phyloP scores from a whole-genome alignment of 2,888 invertebrate species.

The Agrenia bidenticulata region DNA sequence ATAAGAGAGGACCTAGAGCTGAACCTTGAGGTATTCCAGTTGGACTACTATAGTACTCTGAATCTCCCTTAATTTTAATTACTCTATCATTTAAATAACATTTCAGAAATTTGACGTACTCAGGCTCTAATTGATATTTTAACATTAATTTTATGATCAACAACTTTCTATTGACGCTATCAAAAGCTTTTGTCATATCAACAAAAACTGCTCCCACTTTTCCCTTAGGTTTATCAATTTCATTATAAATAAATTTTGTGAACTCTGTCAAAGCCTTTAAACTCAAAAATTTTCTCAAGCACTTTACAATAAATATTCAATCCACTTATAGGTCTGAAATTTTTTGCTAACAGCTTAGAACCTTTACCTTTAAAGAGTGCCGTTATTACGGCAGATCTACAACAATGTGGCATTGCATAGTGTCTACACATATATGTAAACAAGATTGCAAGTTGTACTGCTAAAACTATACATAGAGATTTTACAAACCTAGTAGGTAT shows the following conservation, averaged over 20 bases:
- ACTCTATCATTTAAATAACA: conserved; percentile 12
- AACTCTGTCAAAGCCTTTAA: not conserved
- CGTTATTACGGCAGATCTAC: not conserved
- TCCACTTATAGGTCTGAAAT: not conserved
- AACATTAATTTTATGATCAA: conserved; percentile 7
- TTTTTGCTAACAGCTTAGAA: not conserved
- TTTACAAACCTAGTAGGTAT: no score
- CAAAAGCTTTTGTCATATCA: conserved; percentile 5
- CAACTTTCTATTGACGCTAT: not conserved
- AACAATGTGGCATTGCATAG: not conserved
- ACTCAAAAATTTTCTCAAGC: not conserved
- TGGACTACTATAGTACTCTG: not conserved
- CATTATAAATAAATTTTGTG: not conserved
- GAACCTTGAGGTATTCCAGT: conserved; percentile 20
- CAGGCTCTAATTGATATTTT: conserved; percentile 7
- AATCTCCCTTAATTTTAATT: conserved; percentile 17
- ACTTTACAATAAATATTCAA: not conserved
- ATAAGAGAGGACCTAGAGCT: conserved; percentile 24
- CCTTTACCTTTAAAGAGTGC: conserved; percentile 1
- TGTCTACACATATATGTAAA: no score
- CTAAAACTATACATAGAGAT: no score
- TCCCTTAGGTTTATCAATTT: conserved; percentile 1
- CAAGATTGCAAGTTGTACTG: no score
- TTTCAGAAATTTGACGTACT: not conserved
- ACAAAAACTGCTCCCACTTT: conserved; percentile 11